Conservation (phyloP, 1,140 invertebrate genomes). For the Scaptomyza montana region DNA sequence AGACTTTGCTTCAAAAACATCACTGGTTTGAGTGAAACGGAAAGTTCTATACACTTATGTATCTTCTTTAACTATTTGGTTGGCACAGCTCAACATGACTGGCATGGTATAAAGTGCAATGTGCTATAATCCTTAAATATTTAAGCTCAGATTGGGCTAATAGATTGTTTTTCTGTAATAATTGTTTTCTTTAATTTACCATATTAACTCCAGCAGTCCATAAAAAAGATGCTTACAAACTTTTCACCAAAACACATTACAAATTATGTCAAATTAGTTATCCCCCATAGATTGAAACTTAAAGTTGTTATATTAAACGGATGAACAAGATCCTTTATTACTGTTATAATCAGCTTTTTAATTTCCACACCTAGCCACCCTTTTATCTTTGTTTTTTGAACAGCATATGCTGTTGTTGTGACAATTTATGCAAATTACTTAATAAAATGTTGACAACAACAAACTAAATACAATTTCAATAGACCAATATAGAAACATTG, state of each 20-base stretch:
- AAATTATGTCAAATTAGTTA: background rate
- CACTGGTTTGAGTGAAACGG: background rate
- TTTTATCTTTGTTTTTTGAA: background rate
- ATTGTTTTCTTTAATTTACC: too few species aligned
- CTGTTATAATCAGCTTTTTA: conserved; percentile 36
- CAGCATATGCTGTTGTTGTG: conserved; percentile 56
- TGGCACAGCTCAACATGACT: conserved; percentile 34
- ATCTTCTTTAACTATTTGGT: conserved; percentile 4
- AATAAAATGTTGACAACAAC: conserved; percentile 79
- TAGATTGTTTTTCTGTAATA: too few species aligned
- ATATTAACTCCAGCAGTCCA: too few species aligned
- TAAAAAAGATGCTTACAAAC: too few species aligned
- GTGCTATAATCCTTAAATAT: too few species aligned
- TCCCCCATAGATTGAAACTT: background rate
- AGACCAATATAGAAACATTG: conserved; percentile 49
- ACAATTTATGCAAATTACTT: conserved; percentile 79
- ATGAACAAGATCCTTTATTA: conserved; percentile 24
- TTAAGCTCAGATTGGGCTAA: too few species aligned
- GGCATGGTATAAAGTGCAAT: conserved; percentile 6
- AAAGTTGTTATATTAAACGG: background rate
- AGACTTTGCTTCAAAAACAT: conserved; percentile 38
- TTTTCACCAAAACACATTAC: background rate
- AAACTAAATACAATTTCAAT: conserved; percentile 76
- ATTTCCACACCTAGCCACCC: conserved; percentile 40
- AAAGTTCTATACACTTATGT: background rate